Conservation (phyloP, 2,113 vertebrate species). For the Micronycteris hirsuta region DNA sequence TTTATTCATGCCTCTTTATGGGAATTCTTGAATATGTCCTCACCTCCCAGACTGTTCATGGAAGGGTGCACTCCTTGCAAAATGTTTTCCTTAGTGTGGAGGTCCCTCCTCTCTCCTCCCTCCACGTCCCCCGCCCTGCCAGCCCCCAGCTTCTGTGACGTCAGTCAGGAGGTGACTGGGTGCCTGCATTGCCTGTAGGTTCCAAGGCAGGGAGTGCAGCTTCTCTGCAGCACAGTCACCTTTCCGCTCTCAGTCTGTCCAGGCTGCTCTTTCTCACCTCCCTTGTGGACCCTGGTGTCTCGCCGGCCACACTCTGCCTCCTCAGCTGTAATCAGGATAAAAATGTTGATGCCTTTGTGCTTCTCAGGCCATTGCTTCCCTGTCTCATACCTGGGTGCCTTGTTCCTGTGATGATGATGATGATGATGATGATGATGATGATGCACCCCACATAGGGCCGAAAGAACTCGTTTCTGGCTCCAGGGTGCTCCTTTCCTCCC, state of each 20-base stretch:
- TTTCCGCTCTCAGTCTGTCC: not conserved
- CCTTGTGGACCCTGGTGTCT: not conserved
- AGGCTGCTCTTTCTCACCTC: not conserved
- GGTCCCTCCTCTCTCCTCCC: not conserved
- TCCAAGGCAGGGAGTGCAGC: not conserved
- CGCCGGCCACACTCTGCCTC: not conserved
- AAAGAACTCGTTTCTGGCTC: not conserved
- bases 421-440: not conserved
- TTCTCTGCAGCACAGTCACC: not conserved
- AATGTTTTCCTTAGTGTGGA: not conserved
- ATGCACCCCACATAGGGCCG: not conserved
- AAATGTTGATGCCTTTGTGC: not conserved
- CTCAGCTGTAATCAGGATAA: not conserved
- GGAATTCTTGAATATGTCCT: not conserved
- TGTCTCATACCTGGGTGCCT: not conserved
- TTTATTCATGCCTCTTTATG: not conserved
- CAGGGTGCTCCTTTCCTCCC: not conserved
- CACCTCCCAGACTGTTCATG: not conserved
- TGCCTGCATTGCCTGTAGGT: constrained; percentile 31
- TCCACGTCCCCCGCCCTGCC: not conserved
- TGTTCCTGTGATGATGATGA: not conserved
- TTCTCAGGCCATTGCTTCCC: constrained; percentile 14
- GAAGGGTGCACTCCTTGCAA: not conserved
- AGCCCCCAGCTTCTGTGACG: constrained; percentile 24
- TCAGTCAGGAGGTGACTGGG: constrained; percentile 62